Evolutionary conservation across 2,113 vertebrate species (phyloP).

Genomic region (Myxocyprinus asiaticus): DNA sequence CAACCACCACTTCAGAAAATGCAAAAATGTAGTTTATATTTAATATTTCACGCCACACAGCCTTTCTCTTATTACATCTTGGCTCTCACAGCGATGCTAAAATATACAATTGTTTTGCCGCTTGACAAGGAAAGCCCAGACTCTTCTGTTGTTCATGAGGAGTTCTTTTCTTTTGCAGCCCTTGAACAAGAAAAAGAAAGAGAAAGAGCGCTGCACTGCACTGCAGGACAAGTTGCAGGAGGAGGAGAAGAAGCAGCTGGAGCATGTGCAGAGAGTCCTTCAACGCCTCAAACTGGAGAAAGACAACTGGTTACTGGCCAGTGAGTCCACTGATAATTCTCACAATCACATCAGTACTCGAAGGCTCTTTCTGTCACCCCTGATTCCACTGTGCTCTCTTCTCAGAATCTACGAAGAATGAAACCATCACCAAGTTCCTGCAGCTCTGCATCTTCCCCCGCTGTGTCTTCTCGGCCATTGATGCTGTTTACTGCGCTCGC

Average conservation of each 20-base stretch:
- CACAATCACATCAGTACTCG: background rate
- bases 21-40: too few species aligned
- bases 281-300: slow-evolving; percentile 96
- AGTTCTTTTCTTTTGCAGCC: slow-evolving; percentile 72
- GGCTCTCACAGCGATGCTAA: too few species aligned
- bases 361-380: background rate
- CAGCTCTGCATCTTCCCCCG: slow-evolving; percentile 98
- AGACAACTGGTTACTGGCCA: slow-evolving; percentile 97
- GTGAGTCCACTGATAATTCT: slow-evolving; percentile 72
- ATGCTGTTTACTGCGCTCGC: slow-evolving; percentile 96
- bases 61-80: too few species aligned
- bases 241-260: slow-evolving; percentile 96
- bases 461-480: slow-evolving; percentile 98
- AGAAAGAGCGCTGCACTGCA: slow-evolving; percentile 96
- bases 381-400: background rate
- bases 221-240: slow-evolving; percentile 96
- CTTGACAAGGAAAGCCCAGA: background rate
- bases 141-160: background rate
- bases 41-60: too few species aligned
- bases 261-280: slow-evolving; percentile 93
- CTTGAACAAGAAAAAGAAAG: slow-evolving; percentile 97
- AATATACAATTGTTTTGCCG: too few species aligned
- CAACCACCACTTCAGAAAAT: too few species aligned
- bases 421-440: slow-evolving; percentile 99
- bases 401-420: slow-evolving; percentile 97